Conservation (phyloP, 2,888 invertebrate genomes). For the Hoplodrina blanda region DNA sequence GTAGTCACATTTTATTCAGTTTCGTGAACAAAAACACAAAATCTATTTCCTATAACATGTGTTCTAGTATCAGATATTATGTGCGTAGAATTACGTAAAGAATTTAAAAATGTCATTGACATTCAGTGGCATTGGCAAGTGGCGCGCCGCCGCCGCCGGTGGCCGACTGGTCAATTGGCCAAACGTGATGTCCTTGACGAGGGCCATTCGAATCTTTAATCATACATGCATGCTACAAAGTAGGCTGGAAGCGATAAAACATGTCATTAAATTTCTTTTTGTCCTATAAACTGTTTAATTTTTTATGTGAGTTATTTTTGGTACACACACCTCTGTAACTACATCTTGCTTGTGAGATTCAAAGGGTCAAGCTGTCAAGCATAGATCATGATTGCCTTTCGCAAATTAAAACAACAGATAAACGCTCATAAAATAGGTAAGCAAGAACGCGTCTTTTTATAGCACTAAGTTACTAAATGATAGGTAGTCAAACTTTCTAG, state of each 20-base stretch:
- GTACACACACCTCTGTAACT: neutral
- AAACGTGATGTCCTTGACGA: constrained; percentile 75
- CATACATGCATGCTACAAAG: constrained; percentile 53
- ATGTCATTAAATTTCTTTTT: constrained; percentile 49
- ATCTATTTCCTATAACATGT: constrained; percentile 23
- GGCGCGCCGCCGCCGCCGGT: constrained; percentile 62
- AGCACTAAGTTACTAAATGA: constrained; percentile 7
- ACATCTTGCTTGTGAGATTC: neutral
- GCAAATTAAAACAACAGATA: neutral
- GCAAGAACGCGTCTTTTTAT: neutral
- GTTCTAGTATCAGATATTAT: constrained; percentile 49
- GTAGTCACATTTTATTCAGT: neutral
- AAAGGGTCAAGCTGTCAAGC: neutral
- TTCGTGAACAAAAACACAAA: constrained; percentile 17
- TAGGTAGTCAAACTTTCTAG: constrained; percentile 7
- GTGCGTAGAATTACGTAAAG: constrained; percentile 69
- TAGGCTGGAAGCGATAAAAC: constrained; percentile 54
- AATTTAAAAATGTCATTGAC: constrained; percentile 75
- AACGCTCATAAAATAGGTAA: constrained; percentile 19
- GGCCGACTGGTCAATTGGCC: constrained; percentile 74
- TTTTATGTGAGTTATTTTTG: constrained; percentile 14
- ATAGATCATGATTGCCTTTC: neutral
- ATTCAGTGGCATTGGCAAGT: constrained; percentile 70
- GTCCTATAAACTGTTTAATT: constrained; percentile 26
- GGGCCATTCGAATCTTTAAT: constrained; percentile 67